phyloP scores from a whole-genome alignment of 2,888 invertebrate genomes.

The Druceiella hillmani region DNA sequence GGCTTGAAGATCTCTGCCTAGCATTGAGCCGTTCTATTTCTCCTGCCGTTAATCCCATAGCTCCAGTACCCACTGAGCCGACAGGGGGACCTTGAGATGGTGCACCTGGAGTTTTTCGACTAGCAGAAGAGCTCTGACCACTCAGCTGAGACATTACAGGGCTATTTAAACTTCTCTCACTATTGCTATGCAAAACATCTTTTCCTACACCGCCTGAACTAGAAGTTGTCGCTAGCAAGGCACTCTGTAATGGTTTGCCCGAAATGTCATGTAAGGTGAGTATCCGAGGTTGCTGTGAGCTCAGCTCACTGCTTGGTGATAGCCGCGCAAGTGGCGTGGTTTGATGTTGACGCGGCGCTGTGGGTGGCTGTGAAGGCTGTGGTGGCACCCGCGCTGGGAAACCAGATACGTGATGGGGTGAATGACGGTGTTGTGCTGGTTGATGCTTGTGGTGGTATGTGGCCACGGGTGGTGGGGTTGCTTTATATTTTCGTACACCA shows the following conservation, averaged over 20 bases:
- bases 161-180: conserved; percentile 86
- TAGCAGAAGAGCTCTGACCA: conserved; percentile 77
- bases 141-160: conserved; percentile 90
- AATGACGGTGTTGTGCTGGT: conserved; percentile 68
- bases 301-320: conserved; percentile 88
- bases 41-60: conserved; percentile 86
- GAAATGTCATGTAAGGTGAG: conserved; percentile 91
- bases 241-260: conserved; percentile 86
- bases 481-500: conserved; percentile 82
- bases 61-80: conserved; percentile 58
- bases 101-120: conserved; percentile 65
- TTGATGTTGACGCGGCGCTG: conserved; percentile 70
- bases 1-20: conserved; percentile 80
- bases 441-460: conserved; percentile 75
- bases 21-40: conserved; percentile 89
- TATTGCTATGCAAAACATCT: conserved; percentile 85
- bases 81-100: conserved; percentile 65
- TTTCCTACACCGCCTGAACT: conserved; percentile 85
- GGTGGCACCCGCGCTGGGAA: conserved; percentile 70
- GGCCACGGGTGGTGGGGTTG: conserved; percentile 75
- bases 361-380: conserved; percentile 63
- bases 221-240: conserved; percentile 82
- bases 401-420: conserved; percentile 68
- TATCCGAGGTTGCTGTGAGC: conserved; percentile 86
- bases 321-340: conserved; percentile 86